Evolutionary conservation across 2,888 invertebrate species (phyloP).

Genomic region (Timandra comae): DNA sequence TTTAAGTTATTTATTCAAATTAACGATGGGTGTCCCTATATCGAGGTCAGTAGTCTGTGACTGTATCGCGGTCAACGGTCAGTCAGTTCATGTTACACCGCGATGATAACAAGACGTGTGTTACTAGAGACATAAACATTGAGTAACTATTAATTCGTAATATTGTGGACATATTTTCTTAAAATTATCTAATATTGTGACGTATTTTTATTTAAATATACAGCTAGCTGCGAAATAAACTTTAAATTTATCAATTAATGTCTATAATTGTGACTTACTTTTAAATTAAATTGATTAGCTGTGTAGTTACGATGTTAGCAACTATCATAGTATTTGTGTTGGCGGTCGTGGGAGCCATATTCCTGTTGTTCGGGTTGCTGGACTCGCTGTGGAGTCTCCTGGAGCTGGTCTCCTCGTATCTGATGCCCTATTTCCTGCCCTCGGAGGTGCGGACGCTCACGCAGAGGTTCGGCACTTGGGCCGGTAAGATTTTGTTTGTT

Average conservation of each 20-base stretch:
- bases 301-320: slow-evolving; percentile 7
- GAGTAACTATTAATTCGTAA: no score
- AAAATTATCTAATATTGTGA: no score
- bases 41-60: not conserved
- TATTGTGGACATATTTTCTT: no score
- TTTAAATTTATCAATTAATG: no score
- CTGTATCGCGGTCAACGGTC: not conserved
- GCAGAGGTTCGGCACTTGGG: slow-evolving; percentile 89
- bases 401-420: slow-evolving; percentile 75
- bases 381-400: slow-evolving; percentile 79
- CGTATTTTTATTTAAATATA: no score
- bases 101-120: not conserved
- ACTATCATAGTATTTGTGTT: slow-evolving; percentile 39
- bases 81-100: not conserved
- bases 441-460: slow-evolving; percentile 76
- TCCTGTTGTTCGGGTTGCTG: slow-evolving; percentile 63
- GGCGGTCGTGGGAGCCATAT: slow-evolving; percentile 70
- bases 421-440: slow-evolving; percentile 82
- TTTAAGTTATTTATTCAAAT: no score
- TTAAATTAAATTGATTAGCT: not conserved
- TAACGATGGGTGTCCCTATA: no score
- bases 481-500: slow-evolving; percentile 80
- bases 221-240: no score
- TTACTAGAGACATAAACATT: not conserved
- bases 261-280: not conserved